Percentiles rank a stretch among this genome's conserved stretches.
phyloP scores from a whole-genome alignment of 1,140 invertebrate species.

The Tetramorium parvispinum region DNA sequence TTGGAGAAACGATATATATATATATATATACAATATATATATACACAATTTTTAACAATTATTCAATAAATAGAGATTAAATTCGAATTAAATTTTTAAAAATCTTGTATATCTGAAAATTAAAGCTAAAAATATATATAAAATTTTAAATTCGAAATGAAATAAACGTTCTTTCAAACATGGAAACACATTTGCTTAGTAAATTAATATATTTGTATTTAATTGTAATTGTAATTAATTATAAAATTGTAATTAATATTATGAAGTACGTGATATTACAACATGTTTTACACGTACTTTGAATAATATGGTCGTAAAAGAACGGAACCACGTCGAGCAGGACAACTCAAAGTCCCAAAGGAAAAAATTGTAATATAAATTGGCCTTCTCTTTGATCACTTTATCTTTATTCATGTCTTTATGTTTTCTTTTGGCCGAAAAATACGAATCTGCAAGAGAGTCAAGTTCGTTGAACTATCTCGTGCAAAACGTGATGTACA shows the following conservation, averaged over 20 bases:
- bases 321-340: background rate
- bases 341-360: background rate
- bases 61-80: background rate
- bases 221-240: too few relatives aligned
- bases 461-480: slow-evolving; percentile 63
- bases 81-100: background rate
- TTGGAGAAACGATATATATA: background rate
- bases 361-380: background rate
- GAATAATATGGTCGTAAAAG: background rate
- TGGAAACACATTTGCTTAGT: background rate
- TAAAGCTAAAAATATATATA: background rate
- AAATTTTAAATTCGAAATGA: background rate
- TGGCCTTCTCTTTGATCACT: background rate
- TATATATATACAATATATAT: background rate
- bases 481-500: slow-evolving; percentile 68
- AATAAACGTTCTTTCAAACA: background rate
- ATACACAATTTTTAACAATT: background rate
- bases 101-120: background rate
- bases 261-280: background rate
- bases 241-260: background rate
- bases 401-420: slow-evolving; percentile 3
- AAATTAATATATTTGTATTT: background rate
- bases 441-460: slow-evolving; percentile 17
- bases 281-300: background rate
- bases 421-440: slow-evolving; percentile 29